Evolutionary conservation across 2,888 invertebrate species (phyloP).

Genomic region (Tetheella fluctuosa): DNA sequence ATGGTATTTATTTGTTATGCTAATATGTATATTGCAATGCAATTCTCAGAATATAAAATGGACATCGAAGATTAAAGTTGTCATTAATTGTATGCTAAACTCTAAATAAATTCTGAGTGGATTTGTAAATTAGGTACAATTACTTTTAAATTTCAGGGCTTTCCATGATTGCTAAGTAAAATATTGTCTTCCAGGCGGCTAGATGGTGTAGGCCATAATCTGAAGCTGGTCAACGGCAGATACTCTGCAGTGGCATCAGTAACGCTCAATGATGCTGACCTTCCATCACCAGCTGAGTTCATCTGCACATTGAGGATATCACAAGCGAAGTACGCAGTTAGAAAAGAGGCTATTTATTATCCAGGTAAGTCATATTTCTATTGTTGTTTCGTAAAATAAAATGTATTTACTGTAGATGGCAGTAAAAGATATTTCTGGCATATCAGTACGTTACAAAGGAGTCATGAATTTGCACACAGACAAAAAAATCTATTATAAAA

Average conservation of each 20-base stretch:
- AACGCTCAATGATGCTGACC: constrained; percentile 76
- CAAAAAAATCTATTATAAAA: constrained; percentile 25
- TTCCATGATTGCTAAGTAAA: too few species aligned
- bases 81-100: too few species aligned
- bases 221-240: constrained; percentile 71
- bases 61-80: too few species aligned
- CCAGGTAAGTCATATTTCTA: constrained; percentile 71
- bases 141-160: too few species aligned
- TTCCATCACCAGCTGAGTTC: constrained; percentile 83
- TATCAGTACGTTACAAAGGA: too few species aligned
- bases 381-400: constrained; percentile 6
- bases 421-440: too few species aligned
- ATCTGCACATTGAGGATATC: constrained; percentile 86
- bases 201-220: constrained; percentile 65
- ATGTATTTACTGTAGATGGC: too few species aligned
- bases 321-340: constrained; percentile 84
- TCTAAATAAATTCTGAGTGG: too few species aligned
- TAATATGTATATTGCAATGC: too few species aligned
- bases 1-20: too few species aligned
- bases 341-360: constrained; percentile 82
- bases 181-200: constrained; percentile 70
- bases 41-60: too few species aligned
- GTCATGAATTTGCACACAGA: constrained; percentile 22
- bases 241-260: constrained; percentile 84
- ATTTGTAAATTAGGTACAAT: too few species aligned